A percentile compares a stretch with the other conserved stretches of the same genome.
Conservation (phyloP, 2,113 vertebrate species). For the Callopanchax toddi region DNA sequence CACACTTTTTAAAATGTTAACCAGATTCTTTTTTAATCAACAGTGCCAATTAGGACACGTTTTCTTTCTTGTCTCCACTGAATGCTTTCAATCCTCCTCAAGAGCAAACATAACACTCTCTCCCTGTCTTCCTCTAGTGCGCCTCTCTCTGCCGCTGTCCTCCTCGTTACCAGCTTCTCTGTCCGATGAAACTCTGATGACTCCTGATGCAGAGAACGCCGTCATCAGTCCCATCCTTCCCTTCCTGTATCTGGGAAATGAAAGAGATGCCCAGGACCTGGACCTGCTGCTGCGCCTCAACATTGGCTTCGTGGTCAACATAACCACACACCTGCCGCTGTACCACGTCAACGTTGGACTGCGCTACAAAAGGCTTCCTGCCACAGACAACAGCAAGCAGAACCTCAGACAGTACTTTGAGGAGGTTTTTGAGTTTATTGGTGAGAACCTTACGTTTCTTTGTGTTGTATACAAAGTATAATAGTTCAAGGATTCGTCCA, state of each 20-base stretch:
- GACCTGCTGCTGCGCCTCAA: constrained; percentile 82
- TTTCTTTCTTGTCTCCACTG: not conserved
- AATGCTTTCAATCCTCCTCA: too few relatives aligned
- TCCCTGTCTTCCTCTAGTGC: constrained; percentile 53
- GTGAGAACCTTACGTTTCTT: constrained; percentile 65
- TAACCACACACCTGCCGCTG: constrained; percentile 87
- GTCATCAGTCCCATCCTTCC: constrained; percentile 85
- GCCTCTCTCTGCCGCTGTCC: constrained; percentile 79
- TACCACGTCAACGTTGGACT: constrained; percentile 83
- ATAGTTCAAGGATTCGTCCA: too few relatives aligned
- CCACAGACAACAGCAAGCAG: constrained; percentile 88
- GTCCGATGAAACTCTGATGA: constrained; percentile 80
- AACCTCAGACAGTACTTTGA: constrained; percentile 89
- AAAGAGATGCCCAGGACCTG: constrained; percentile 85
- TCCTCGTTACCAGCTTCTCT: constrained; percentile 78
- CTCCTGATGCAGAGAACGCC: constrained; percentile 84
- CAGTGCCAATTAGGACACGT: too few relatives aligned
- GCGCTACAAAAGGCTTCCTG: constrained; percentile 85
- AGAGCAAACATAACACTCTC: not conserved
- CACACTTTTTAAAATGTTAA: too few relatives aligned
- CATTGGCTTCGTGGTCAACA: constrained; percentile 85
- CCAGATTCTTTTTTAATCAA: too few relatives aligned
- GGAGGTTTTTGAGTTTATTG: constrained; percentile 88
- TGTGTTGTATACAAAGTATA: too few relatives aligned
- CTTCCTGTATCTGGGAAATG: constrained; percentile 86